Percentiles rank a stretch among this genome's conserved stretches.
phyloP scores from a whole-genome alignment of 2,113 vertebrate species.

The Coreoperca whiteheadi region DNA sequence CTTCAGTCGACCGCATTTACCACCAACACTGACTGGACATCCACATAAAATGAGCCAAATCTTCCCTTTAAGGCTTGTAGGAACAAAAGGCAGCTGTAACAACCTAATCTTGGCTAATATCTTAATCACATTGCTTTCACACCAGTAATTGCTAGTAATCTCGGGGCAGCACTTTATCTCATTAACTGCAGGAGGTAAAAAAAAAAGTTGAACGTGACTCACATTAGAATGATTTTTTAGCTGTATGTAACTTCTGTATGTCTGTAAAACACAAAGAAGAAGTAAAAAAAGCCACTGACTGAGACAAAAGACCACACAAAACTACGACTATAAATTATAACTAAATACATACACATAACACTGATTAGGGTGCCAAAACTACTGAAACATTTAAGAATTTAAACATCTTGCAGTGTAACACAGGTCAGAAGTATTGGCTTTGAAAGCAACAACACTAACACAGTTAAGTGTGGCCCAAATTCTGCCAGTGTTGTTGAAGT shows the following conservation, averaged over 20 bases:
- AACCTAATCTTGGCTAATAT: slow-evolving; percentile 28
- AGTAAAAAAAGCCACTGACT: background rate
- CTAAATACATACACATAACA: too few relatives aligned
- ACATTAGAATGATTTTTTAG: background rate
- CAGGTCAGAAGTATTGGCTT: slow-evolving; percentile 8
- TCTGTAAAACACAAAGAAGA: too few relatives aligned
- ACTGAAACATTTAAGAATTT: too few relatives aligned
- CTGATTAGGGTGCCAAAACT: too few relatives aligned
- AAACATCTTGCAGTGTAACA: too few relatives aligned
- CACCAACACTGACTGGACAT: too few relatives aligned
- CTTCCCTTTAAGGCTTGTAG: background rate
- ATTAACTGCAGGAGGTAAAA: background rate
- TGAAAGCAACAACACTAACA: background rate
- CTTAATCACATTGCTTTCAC: slow-evolving; percentile 36
- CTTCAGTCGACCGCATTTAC: too few relatives aligned
- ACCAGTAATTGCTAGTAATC: slow-evolving; percentile 18
- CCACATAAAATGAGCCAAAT: too few relatives aligned
- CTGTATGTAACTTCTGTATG: background rate
- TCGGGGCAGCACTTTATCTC: background rate
- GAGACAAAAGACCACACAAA: background rate
- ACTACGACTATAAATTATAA: too few relatives aligned
- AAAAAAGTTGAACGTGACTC: background rate
- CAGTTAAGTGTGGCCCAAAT: background rate
- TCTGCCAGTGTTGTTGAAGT: background rate
- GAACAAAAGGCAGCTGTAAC: slow-evolving; percentile 32